Evolutionary conservation across 2,113 vertebrate genomes (phyloP), one percentile per base, ranked within the genome.

Genomic region (Gasterosteus aculeatus): DNA sequence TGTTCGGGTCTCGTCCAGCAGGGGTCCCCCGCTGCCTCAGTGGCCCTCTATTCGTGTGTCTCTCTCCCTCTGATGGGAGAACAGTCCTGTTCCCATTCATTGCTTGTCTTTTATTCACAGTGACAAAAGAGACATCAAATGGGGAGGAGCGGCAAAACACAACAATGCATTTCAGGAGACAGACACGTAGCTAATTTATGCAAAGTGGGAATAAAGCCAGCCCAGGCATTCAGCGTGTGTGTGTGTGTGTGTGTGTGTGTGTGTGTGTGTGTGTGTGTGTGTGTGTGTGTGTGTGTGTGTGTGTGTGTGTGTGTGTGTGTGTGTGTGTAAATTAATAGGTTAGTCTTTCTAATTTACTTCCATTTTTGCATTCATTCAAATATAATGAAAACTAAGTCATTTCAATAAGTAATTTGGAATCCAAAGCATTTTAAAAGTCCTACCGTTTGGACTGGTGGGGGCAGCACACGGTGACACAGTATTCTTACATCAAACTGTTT

Each of bases 101-200:
- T 88, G 90, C 63, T 85, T 89, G 75, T 74, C 86, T 84, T 89
- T 91, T 92, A 88, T 89, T 89, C 87, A 81, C 74, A 39, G 18
- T 87, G 80, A 93, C 92, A 93, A 92, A 91, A 91, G 90, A 91
- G 81, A 90, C 89, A 82, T 92, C 86, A 91, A 85, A 89, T 84
- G 61, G 73, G 86, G 84, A 81, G 84, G 89, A 84, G 87, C 92
- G 91, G 89, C 90, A 93, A 91, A 91, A 89, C 84, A 88, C 83
- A 88, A 89, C 90, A 89, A 87, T 89, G 54, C 84, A 81, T 90
- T 85, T 85, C 77, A 88, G 80, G 88, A 83, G 75, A 66, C 85
- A 91, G 88, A 85, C 90, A 86, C 63, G 70, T 51, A 69, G 73
- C 68, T 88, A 88, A 91, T 91, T 83, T 88, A 91, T 91, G 91